Evolutionary conservation across 2,888 invertebrate species (phyloP).

Genomic region (Ramazzottius varieornatus): DNA sequence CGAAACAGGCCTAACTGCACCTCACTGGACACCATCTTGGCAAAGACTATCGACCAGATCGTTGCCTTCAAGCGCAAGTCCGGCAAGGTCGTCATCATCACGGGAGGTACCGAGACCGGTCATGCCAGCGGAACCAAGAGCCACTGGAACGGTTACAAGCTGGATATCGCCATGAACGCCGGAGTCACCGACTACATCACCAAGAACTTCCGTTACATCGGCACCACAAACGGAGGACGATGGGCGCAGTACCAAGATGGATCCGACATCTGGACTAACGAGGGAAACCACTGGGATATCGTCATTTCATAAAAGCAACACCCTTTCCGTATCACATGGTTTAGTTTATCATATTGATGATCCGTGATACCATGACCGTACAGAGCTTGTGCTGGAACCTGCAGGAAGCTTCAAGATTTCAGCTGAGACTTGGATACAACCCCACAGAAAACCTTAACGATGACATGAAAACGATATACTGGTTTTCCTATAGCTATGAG

Average conservation of each 20-base stretch:
- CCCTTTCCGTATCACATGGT: too few species aligned
- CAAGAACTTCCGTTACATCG: constrained; percentile 5
- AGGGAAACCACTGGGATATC: constrained; percentile 8
- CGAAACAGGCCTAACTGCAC: constrained; percentile 7
- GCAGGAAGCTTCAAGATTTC: too few species aligned
- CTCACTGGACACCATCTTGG: constrained; percentile 7
- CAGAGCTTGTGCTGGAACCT: too few species aligned
- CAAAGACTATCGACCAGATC: neutral
- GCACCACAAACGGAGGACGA: constrained; percentile 6
- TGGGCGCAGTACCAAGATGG: constrained; percentile 7
- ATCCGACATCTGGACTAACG: constrained; percentile 7
- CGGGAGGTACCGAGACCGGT: constrained; percentile 8
- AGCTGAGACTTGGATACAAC: too few species aligned
- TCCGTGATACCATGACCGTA: too few species aligned
- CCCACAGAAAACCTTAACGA: too few species aligned
- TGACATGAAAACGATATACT: too few species aligned
- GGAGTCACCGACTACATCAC: constrained; percentile 6
- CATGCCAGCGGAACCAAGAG: constrained; percentile 8
- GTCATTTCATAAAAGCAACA: constrained; percentile 1
- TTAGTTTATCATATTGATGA: too few species aligned
- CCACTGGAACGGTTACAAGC: constrained; percentile 9
- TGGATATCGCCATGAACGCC: constrained; percentile 8
- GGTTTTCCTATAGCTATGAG: too few species aligned
- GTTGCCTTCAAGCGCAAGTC: constrained; percentile 6
- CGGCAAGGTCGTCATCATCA: constrained; percentile 7